Conservation (phyloP, 2,797 vertebrate genomes). For the Peromyscus attwateri region DNA sequence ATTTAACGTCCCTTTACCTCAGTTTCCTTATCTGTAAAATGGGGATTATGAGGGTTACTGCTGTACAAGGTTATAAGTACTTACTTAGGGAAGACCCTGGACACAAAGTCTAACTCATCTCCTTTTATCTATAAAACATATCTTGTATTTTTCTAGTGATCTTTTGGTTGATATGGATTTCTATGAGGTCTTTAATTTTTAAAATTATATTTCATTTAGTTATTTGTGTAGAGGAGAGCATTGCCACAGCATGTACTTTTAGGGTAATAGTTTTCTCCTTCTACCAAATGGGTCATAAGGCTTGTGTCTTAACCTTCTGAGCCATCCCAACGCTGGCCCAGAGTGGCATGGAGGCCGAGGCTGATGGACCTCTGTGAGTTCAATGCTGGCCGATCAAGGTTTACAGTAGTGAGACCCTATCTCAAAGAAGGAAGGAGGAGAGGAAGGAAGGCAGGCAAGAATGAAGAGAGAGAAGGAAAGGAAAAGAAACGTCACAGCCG, state of each 20-base stretch:
- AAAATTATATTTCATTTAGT: neutral
- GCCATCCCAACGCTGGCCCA: neutral
- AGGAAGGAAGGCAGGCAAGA: neutral
- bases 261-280: neutral
- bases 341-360: neutral
- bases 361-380: neutral
- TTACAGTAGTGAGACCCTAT: neutral
- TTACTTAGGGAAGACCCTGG: neutral
- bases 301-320: neutral
- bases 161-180: neutral
- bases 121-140: neutral
- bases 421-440: neutral
- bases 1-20: neutral
- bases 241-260: neutral
- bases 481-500: neutral
- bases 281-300: too few relatives aligned
- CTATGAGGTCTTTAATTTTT: neutral
- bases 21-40: neutral
- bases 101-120: neutral
- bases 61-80: neutral
- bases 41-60: neutral
- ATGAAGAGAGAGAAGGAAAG: neutral
- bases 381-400: neutral
- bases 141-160: neutral
- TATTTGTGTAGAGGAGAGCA: neutral